Base-by-base conservation (phyloP, 2,888 invertebrate species). In the Craniophora ligustri region DNA sequence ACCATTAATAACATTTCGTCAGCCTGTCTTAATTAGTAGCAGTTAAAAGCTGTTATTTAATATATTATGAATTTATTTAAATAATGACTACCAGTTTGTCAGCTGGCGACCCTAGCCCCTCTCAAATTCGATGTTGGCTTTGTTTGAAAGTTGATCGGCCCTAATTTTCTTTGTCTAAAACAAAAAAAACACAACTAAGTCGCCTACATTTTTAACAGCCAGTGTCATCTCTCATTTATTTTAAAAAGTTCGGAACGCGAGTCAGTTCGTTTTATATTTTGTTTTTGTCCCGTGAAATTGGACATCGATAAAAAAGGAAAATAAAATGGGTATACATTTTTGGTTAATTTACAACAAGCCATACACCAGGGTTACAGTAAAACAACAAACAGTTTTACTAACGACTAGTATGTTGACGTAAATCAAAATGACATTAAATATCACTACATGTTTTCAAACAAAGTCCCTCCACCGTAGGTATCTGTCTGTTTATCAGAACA, bases 111-210 rank as follows among this genome's bases (percentile, higher is more conserved):
- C 64, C 71, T 63, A 35, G n/a, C 21, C 34, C 26, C 31, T 60
- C 60, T 69, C 44, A 35, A 65, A 69, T 72, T 74, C 58, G 49
- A 62, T 61, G 63, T 60, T 44, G 51, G 63, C 66, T 67, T 71
- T 76, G 67, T 75, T 75, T 72, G 64, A 72, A 75, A 78, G 62
- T 77, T 72, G 75, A 75, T 72, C 75, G 70, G 47, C 55, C 68
- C 71, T 73, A 75, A 75, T 78, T 78, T 75, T 67, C 62, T 77
- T 77, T 69, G 67, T 57, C 65, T 53, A 34, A 50, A 64, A 61
- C 40, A 51, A 61, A 68, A 72, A 70, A n/a, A n/a, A n/a, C n/a
- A 72, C 75, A 76, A 72, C 58, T 50, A 49, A 67, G 65, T 61
- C 57, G 32, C 53, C 55, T 70, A 48, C 26, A 38, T 59, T 60